Base-by-base conservation (phyloP, 2,797 vertebrate species). In the Carcharodon carcharias region DNA sequence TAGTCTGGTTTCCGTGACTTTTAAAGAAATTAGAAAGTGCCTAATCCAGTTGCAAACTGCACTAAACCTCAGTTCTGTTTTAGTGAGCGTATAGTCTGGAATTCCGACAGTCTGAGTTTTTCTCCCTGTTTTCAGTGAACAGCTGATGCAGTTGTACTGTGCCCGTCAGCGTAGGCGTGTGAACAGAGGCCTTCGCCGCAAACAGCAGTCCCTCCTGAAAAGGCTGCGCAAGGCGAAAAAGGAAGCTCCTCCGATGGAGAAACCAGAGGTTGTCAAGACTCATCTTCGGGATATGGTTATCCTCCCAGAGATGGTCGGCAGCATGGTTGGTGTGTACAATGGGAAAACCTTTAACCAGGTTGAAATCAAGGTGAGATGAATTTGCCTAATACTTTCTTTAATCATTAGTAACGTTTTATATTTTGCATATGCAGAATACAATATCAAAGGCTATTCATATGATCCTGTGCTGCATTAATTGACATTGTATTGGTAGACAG, bases 311-410 rank as follows among this genome's bases (percentile, higher is more conserved):
- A 99, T 99, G 99, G 99, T 99, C 71, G 99, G 99, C 94, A 99
- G 99, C 97, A 99, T 99, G 99, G 99, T 99, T 0, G 99, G 99
- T 0, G 99, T 99, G 56, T 99, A 99, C 98, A 99, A 99, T 0
- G 99, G 99, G 98, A 99, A 99, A 97, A 98, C 99, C 96, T 99
- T 99, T 98, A 99, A 99, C 98, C 99, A 99, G 98, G 99, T 99
- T 98, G 99, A 99, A 97, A 99, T 99, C 97, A 99, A 99, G 99
- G 99, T 99, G 97, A 97, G 98, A 91, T 21, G n/a, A 45, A 45
- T 65, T 65, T n/a, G 14, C 58, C 35, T 2, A 3, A 21, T 35
- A 65, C 14, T 8, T 91, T 5, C 23, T 3, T 31, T 8, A 56
- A 50, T 88, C 50, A 88, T 58, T 89, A 3, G n/a, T 21, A 93